phyloP scores from a whole-genome alignment of 2,113 vertebrate genomes.

The Hippopotamus amphibius region DNA sequence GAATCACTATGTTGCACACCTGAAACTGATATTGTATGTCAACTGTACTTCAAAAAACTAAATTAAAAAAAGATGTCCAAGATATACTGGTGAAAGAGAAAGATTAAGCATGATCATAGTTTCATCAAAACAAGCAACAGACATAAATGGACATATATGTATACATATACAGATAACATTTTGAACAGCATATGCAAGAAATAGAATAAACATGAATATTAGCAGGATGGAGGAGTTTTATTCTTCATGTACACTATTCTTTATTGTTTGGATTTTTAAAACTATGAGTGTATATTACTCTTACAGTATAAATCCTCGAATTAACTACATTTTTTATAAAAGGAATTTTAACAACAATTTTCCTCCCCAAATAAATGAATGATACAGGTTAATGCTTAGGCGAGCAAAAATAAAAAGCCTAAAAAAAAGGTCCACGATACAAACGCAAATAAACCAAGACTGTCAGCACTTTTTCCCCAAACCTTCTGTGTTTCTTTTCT shows the following conservation, averaged over 20 bases:
- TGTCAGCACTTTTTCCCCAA: neutral
- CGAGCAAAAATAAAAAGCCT: neutral
- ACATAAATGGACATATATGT: neutral
- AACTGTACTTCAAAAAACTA: neutral
- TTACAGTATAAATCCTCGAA: neutral
- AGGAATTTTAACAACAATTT: neutral
- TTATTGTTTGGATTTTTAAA: constrained; percentile 36
- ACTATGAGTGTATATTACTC: neutral
- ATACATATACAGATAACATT: neutral
- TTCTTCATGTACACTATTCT: constrained; percentile 36
- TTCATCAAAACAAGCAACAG: constrained; percentile 16
- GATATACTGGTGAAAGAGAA: neutral
- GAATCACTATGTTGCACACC: neutral
- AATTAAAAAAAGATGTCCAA: neutral
- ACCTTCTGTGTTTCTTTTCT: neutral
- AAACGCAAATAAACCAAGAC: neutral
- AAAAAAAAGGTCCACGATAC: neutral
- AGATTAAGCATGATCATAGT: neutral
- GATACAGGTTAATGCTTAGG: neutral
- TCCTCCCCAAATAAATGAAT: neutral
- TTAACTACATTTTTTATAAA: neutral
- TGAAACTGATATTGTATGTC: neutral
- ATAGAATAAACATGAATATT: neutral
- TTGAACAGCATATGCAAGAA: neutral
- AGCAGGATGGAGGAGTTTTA: neutral